Evolutionary conservation across 2,888 invertebrate genomes (phyloP).

Genomic region (Itoplectis maculator): DNA sequence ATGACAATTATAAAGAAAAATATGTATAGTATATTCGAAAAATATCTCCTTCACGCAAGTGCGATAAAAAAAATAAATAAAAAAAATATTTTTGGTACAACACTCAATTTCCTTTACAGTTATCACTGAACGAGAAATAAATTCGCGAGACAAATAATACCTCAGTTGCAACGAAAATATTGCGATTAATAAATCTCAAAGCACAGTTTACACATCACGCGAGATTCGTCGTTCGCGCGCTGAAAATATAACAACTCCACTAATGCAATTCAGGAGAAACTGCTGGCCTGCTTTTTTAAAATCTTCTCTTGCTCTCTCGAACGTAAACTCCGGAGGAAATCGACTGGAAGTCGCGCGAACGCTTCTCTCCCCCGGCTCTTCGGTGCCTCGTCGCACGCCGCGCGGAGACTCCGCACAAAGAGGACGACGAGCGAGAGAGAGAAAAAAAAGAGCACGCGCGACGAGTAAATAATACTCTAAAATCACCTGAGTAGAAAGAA

Average conservation of each 20-base stretch:
- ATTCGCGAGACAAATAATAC: too few relatives aligned
- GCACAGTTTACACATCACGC: background rate
- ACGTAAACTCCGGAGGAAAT: slow-evolving; percentile 57
- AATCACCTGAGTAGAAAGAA: background rate
- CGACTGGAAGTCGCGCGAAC: slow-evolving; percentile 57
- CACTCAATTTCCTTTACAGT: too few relatives aligned
- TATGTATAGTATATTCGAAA: too few relatives aligned
- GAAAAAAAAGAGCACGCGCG: background rate
- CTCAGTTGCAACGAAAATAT: too few relatives aligned
- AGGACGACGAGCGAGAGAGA: slow-evolving; percentile 26
- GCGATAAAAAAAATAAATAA: too few relatives aligned
- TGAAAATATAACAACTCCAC: slow-evolving; percentile 3
- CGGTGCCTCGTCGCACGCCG: slow-evolving; percentile 16
- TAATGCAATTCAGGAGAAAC: slow-evolving; percentile 43
- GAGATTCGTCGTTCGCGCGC: background rate
- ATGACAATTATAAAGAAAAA: too few relatives aligned
- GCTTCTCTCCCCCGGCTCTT: slow-evolving; percentile 2
- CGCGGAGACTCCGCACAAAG: slow-evolving; percentile 42
- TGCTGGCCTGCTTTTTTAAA: slow-evolving; percentile 41
- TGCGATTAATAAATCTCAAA: background rate
- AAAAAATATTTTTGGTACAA: too few relatives aligned
- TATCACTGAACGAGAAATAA: too few relatives aligned
- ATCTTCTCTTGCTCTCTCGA: slow-evolving; percentile 43
- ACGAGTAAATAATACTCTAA: background rate
- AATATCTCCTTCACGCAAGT: too few relatives aligned